Percentiles rank a stretch among this genome's conserved stretches.
These are phyloP conservation scores for Crocodylus rhombifer DNA, from an alignment of 2,797 vertebrate species.

Conservation along the genomic window DNA sequence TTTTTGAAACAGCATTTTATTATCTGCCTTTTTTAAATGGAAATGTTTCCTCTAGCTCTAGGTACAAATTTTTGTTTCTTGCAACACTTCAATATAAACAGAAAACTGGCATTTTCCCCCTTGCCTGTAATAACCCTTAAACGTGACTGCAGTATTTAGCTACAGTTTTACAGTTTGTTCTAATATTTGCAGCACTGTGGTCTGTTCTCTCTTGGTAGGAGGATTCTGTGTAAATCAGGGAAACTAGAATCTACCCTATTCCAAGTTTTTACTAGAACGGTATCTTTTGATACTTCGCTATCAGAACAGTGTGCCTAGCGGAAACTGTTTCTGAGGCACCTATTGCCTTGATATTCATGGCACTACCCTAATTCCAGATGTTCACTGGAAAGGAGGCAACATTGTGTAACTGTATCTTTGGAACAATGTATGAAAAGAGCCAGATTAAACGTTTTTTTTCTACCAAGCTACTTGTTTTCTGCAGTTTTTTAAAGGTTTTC, in stretches of 20 bases:
- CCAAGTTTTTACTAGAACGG: constrained; percentile 16
- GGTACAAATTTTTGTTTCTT: neutral
- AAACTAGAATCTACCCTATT: neutral
- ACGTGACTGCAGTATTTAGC: constrained; percentile 39
- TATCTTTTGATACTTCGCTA: constrained; percentile 55
- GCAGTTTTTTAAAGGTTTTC: constrained; percentile 21
- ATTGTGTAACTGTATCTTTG: constrained; percentile 61
- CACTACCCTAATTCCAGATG: constrained; percentile 30
- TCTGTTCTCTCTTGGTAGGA: constrained; percentile 19
- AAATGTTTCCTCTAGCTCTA: neutral
- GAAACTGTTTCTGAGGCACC: constrained; percentile 31
- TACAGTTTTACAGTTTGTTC: constrained; percentile 55
- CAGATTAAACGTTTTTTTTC: constrained; percentile 82
- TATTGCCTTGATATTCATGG: constrained; percentile 34
- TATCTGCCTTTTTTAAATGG: constrained; percentile 32
- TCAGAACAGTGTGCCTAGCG: constrained; percentile 13
- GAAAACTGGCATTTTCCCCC: neutral
- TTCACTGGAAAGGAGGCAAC: constrained; percentile 23
- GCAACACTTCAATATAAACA: neutral
- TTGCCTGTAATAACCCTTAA: neutral
- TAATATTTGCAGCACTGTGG: constrained; percentile 41
- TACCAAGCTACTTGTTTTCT: constrained; percentile 55
- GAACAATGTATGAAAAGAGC: constrained; percentile 64
- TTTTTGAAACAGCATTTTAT: constrained; percentile 3
- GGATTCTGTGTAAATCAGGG: constrained; percentile 38